Evolutionary conservation across 2,797 vertebrate species (phyloP).

Genomic region (Balearica regulorum): DNA sequence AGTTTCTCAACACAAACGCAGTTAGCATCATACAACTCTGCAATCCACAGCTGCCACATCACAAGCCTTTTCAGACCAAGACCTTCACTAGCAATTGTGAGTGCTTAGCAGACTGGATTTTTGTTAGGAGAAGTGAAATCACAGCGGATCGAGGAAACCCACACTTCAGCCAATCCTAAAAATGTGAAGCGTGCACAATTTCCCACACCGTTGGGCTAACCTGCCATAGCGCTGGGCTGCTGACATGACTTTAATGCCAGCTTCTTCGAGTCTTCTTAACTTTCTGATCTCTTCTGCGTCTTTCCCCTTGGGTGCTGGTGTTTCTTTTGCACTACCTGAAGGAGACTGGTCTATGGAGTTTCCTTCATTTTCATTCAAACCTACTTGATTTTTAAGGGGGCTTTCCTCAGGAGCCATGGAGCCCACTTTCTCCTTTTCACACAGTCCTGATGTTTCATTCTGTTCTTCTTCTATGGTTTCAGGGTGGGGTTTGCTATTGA

Average conservation of each 20-base stretch:
- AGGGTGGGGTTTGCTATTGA: slow-evolving; percentile 72
- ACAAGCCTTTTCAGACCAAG: slow-evolving; percentile 12
- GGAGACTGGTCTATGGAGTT: neutral
- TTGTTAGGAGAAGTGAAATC: slow-evolving; percentile 25
- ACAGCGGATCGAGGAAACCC: neutral
- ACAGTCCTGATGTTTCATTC: slow-evolving; percentile 57
- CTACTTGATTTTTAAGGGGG: slow-evolving; percentile 14
- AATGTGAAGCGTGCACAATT: neutral
- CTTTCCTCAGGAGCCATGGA: neutral
- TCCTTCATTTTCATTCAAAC: neutral
- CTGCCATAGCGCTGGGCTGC: slow-evolving; percentile 86
- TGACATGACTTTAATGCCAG: slow-evolving; percentile 86
- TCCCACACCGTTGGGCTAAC: slow-evolving; percentile 73
- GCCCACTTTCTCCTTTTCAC: slow-evolving; percentile 49
- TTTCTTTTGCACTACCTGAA: neutral
- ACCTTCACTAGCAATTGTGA: neutral
- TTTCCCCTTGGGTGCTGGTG: slow-evolving; percentile 48
- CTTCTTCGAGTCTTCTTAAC: slow-evolving; percentile 83
- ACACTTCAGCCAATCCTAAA: slow-evolving; percentile 14
- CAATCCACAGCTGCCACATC: neutral
- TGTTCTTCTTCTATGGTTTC: slow-evolving; percentile 79
- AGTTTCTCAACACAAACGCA: neutral
- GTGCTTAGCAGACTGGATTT: neutral
- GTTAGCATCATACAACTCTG: neutral
- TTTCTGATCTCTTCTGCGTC: slow-evolving; percentile 76